Evolutionary conservation across 2,888 invertebrate species (phyloP), one percentile per base, ranked within the genome.

Genomic region (Ornithoptera alexandrae): DNA sequence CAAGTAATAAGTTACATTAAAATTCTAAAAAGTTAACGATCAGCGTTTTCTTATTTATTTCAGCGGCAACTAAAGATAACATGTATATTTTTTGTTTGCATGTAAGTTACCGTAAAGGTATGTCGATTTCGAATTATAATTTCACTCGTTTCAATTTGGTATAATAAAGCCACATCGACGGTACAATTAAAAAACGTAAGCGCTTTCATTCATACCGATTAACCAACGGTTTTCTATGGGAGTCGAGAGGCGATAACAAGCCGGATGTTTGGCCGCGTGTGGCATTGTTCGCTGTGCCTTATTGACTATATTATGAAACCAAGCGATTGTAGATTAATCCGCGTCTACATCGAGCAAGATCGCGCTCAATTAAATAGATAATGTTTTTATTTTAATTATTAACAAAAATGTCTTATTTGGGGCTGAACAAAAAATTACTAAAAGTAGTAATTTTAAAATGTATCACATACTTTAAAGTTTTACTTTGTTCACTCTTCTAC

Each of bases 231-330:
- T 64, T 62, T 70, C 63, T 70, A 67, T 70, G 63, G 30, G 60
- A 63, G 67, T 59, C 81, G 84, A 30, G 83, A 84, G 76, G 75
- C 81, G 89, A 90, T 89, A 89, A 85, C 84, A 74, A 74, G 77
- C 87, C 90, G 90, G 90, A 90, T 90, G 89, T 90, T 89, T 89
- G 84, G 79, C 81, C 81, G 83, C 83, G 84, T 85, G 85, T 84
- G 82, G 84, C 81, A 89, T 90, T 90, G 89, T 89, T 86, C 82
- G 74, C 70, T 72, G 71, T 76, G 72, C 73, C 77, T 73, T 74
- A 76, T 76, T 73, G 69, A 73, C 75, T 75, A 73, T 72, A 70
- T 75, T 69, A 68, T 67, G 72, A 69, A 64, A 68, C 71, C 60
- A 42, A 42, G 36, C 61, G 60, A 69, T 63, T 63, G 53, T 60